These are phyloP conservation scores for Papilio polyxenes DNA, from an alignment of 1,140 invertebrate species.

Conservation along the genomic window DNA sequence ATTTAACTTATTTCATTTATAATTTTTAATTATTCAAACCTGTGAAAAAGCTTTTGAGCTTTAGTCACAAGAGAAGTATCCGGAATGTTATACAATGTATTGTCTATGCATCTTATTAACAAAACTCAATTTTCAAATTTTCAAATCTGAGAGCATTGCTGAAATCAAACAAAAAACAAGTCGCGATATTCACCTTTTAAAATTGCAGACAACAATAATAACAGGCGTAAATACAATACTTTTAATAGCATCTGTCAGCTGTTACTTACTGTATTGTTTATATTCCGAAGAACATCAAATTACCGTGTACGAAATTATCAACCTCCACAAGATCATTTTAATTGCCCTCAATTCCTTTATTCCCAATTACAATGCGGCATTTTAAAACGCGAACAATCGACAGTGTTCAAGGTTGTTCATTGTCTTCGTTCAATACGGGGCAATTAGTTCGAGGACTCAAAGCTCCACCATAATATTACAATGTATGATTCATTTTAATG, in stretches of 20 bases:
- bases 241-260: slow-evolving; percentile 3
- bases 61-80: neutral
- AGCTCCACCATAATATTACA: slow-evolving; percentile 36
- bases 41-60: neutral
- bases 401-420: slow-evolving; percentile 33
- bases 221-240: neutral
- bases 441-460: slow-evolving; percentile 36
- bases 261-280: slow-evolving; percentile 32
- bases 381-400: slow-evolving; percentile 35
- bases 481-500: slow-evolving; percentile 39
- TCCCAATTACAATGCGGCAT: slow-evolving; percentile 34
- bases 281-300: slow-evolving; percentile 28
- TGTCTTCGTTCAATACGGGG: slow-evolving; percentile 29
- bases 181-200: neutral
- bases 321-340: slow-evolving; percentile 22
- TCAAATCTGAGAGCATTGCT: neutral
- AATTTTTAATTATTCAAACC: neutral
- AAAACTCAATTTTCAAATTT: neutral
- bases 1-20: too few species aligned
- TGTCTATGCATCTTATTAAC: neutral
- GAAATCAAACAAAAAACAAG: neutral
- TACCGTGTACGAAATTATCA: slow-evolving; percentile 4
- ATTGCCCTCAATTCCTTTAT: slow-evolving; percentile 36
- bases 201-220: neutral
- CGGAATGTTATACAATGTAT: too few species aligned